Base-by-base conservation (phyloP, 2,113 vertebrate species). In the Paedocypris sp. region DNA sequence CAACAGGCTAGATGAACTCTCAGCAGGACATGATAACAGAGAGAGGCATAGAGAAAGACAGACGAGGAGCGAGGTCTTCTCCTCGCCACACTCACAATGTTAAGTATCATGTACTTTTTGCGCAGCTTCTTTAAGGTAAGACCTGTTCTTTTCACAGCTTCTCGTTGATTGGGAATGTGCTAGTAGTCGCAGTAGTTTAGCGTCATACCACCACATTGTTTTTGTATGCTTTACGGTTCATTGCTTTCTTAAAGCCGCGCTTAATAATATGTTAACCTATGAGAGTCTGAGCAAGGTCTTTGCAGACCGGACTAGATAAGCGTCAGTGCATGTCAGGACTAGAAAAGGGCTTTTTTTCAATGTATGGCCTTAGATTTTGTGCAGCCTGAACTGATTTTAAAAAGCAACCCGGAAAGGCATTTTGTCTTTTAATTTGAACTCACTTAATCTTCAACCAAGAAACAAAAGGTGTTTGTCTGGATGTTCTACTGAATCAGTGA, bases 71-170 rank as follows among this genome's bases (percentile, higher is more conserved):
- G 41, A n/a, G 20, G 6, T 39, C 38, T 7, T 50, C 39, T 56
- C 58, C 22, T 22, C 50, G 22, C 2, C 29, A 11, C 51, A 42
- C 64, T 67, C 68, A 31, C 39, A 32, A 73, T 74, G 72, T 57
- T 74, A 47, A 74, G 68, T 53, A 57, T 71, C 15, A 66, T 74
- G 29, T 74, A 60, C 49, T 71, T 74, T 6, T 31, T 74, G 31
- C 68, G 66, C 59, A 71, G 72, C 50, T 71, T 74, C 20, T 74
- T 74, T 41, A 23, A 71, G 72, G 72, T 74, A 74, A 74, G 66
- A 28, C n/a, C 35, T 9, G 46, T 29, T 35, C 18, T 33, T 31
- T 16, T 43, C 32, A 39, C 26, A 52, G 13, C 42, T 42, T 52
- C 22, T n/a, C 11, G 12, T 31, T 43, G 4, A 26, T 43, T 29